Conservation (phyloP, 2,113 vertebrate species). For the Tursiops truncatus region DNA sequence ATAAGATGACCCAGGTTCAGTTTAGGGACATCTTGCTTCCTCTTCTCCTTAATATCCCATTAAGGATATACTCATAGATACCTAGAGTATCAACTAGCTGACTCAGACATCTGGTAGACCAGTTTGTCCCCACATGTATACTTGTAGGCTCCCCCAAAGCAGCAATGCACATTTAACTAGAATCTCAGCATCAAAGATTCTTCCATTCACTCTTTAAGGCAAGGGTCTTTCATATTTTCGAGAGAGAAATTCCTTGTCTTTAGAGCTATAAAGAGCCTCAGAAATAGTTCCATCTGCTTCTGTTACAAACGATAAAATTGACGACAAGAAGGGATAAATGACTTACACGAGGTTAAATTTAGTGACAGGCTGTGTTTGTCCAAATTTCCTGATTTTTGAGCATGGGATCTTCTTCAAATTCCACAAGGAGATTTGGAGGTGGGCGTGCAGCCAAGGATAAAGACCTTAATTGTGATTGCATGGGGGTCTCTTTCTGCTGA, state of each 20-base stretch:
- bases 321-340: neutral
- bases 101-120: slow-evolving; percentile 8
- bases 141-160: neutral
- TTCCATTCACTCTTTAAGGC: neutral
- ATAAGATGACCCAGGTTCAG: neutral
- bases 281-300: neutral
- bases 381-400: neutral
- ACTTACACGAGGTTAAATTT: slow-evolving; percentile 17
- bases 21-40: neutral
- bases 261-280: neutral
- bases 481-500: neutral
- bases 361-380: neutral
- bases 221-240: neutral
- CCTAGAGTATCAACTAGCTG: neutral
- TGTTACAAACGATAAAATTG: neutral
- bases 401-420: neutral
- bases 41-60: neutral
- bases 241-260: neutral
- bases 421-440: neutral
- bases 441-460: neutral
- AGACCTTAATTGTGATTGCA: neutral
- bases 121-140: neutral
- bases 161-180: neutral
- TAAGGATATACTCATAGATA: neutral
- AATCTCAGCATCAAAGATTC: neutral